Evolutionary conservation across 2,797 vertebrate species (phyloP).

Genomic region (Enoplosus armatus): DNA sequence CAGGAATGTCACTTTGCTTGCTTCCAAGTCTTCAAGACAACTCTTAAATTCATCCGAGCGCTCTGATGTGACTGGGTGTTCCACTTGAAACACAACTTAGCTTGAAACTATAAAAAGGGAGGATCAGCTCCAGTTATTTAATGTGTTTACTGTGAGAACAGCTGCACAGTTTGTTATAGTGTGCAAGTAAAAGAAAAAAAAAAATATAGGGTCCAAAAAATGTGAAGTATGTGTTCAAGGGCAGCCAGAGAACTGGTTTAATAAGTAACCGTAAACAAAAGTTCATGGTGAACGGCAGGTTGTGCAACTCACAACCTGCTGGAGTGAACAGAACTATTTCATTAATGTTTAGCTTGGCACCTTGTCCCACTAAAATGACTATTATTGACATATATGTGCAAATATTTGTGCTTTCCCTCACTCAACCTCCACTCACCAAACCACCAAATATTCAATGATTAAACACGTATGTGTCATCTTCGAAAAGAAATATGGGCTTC

Average conservation of each 20-base stretch:
- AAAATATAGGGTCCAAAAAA: constrained; percentile 40
- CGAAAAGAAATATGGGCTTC: background rate
- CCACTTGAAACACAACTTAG: constrained; percentile 3
- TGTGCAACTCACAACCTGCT: constrained; percentile 64
- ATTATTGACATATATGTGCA: constrained; percentile 47
- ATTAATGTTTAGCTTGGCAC: constrained; percentile 78
- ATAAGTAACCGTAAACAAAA: constrained; percentile 81
- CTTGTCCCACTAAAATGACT: constrained; percentile 21
- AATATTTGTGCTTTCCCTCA: constrained; percentile 61
- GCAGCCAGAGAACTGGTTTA: constrained; percentile 60
- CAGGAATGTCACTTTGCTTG: constrained; percentile 84
- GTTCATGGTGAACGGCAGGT: constrained; percentile 53
- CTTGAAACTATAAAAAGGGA: background rate
- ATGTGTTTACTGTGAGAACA: constrained; percentile 18
- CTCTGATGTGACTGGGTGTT: constrained; percentile 35
- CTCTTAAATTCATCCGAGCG: constrained; percentile 23
- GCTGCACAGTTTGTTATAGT: constrained; percentile 26
- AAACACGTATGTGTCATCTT: background rate
- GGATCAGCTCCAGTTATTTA: constrained; percentile 18
- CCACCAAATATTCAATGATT: background rate
- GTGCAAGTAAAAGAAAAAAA: background rate
- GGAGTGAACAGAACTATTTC: constrained; percentile 54
- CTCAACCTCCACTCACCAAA: background rate
- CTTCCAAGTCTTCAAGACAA: constrained; percentile 40
- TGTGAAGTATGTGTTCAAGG: constrained; percentile 63